phyloP scores from a whole-genome alignment of 2,888 invertebrate species.

The Drosophila colorata region DNA sequence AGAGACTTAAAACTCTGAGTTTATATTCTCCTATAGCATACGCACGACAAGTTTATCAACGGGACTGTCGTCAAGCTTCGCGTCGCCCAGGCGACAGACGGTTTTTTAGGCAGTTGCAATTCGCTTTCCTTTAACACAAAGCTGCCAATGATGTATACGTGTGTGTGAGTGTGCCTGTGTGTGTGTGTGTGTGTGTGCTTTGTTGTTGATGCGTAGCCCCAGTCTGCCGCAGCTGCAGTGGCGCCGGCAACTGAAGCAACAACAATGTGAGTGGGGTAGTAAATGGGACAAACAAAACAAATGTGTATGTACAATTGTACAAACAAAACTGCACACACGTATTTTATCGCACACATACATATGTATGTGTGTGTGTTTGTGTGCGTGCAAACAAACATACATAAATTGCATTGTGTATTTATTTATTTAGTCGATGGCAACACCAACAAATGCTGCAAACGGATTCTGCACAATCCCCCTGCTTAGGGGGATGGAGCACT shows the following conservation, averaged over 20 bases:
- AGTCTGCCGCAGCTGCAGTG: conserved; percentile 40
- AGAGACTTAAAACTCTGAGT: too few relatives aligned
- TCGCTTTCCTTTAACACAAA: too few relatives aligned
- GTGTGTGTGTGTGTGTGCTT: conserved; percentile 2
- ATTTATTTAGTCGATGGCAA: conserved; percentile 76
- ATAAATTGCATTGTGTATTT: conserved; percentile 71
- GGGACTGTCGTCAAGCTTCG: too few relatives aligned
- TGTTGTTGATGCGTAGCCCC: conserved; percentile 45
- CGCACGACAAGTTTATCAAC: too few relatives aligned
- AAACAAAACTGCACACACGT: conserved; percentile 16
- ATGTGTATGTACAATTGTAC: conserved; percentile 23
- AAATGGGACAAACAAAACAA: conserved; percentile 50
- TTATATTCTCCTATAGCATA: too few relatives aligned
- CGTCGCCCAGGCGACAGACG: too few relatives aligned
- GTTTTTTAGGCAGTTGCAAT: too few relatives aligned
- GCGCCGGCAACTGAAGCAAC: conserved; percentile 43
- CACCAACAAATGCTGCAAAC: conserved; percentile 55
- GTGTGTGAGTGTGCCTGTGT: conserved; percentile 1
- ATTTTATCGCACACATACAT: neutral
- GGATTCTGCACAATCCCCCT: conserved; percentile 59
- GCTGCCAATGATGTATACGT: neutral
- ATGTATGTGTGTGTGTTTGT: neutral
- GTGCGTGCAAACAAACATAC: conserved; percentile 40
- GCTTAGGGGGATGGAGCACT: conserved; percentile 37
- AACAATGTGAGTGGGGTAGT: conserved; percentile 22